Conservation (phyloP, 2,797 vertebrate species). For the Cyprinella venusta region DNA sequence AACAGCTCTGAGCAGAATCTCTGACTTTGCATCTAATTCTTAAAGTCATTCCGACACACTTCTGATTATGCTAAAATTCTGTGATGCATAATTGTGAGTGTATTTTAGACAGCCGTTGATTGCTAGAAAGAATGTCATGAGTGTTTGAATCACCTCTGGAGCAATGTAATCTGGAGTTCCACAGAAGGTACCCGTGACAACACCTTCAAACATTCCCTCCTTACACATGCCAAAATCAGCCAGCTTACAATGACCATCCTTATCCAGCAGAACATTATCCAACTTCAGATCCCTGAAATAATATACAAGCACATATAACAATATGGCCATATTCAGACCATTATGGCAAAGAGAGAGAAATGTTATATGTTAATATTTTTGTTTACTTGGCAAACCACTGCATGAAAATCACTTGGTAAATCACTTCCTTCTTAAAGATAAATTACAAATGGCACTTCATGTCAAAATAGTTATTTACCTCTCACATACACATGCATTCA, state of each 20-base stretch:
- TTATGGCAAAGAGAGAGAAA: not conserved
- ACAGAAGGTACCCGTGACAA: slow-evolving; percentile 93
- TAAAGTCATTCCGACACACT: not conserved
- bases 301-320: slow-evolving; percentile 21
- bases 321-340: not conserved
- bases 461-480: not conserved
- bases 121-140: not conserved
- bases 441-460: not conserved
- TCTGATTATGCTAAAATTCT: slow-evolving; percentile 5
- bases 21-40: not conserved
- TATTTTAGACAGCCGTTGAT: not conserved
- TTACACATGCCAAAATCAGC: slow-evolving; percentile 99
- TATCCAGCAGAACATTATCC: slow-evolving; percentile 95
- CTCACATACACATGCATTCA: not conserved
- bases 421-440: not conserved
- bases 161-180: slow-evolving; percentile 98
- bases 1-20: slow-evolving; percentile 7
- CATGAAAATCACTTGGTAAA: not conserved
- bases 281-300: slow-evolving; percentile 91
- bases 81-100: not conserved
- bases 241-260: slow-evolving; percentile 97
- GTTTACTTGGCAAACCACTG: not conserved
- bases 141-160: slow-evolving; percentile 85
- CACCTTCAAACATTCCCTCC: slow-evolving; percentile 88
- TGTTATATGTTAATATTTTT: not conserved